Base-by-base conservation (phyloP, 2,797 vertebrate genomes). In the Galago senegalensis region DNA sequence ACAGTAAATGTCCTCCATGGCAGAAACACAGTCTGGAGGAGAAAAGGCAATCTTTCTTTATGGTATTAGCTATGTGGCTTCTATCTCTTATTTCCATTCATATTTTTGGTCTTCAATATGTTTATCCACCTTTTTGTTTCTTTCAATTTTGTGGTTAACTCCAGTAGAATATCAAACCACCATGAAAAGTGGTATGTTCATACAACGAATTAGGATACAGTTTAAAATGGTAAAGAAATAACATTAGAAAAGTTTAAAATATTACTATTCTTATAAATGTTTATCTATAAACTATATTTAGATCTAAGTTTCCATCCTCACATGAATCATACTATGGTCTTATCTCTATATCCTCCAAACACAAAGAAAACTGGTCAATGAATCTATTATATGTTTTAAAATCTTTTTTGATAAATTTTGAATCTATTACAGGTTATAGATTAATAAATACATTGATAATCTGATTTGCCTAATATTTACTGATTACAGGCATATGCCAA, bases 391-490 rank as follows among this genome's bases (percentile, higher is more conserved):
- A 82, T 17, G 80, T 34, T 89, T 87, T 72, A 43, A 82, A 4
- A 49, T 60, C 25, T 65, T 43, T 87, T 37, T 29, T 94, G n/a
- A 63, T 73, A 92, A 85, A 31, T 18, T 63, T 20, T 60, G n/a
- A 79, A 75, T 87, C 23, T 21, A 80, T 53, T 61, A 92, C 91
- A 76, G 46, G 20, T 65, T 77, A 13, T 29, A 76, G 7, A 40
- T 58, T 95, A 88, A 88, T 46, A 76, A 18, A 76, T 27, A 7
- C 60, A 58, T 49, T 14, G 49, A 49, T 58, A 56, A 29, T 87
- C 80, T 87, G 18, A 92, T 46, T 79, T 93, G 34, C 34, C 70
- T 60, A 27, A 27, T 89, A 82, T 77, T 81, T 89, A 93, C 49
- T 70, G 7, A 89, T 20, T 56, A 58, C 3, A 77, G 31, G 34